A percentile compares a stretch with the other conserved stretches of the same genome.
Evolutionary conservation across 2,888 invertebrate genomes (phyloP).

Genomic region (Eudemis profundana): DNA sequence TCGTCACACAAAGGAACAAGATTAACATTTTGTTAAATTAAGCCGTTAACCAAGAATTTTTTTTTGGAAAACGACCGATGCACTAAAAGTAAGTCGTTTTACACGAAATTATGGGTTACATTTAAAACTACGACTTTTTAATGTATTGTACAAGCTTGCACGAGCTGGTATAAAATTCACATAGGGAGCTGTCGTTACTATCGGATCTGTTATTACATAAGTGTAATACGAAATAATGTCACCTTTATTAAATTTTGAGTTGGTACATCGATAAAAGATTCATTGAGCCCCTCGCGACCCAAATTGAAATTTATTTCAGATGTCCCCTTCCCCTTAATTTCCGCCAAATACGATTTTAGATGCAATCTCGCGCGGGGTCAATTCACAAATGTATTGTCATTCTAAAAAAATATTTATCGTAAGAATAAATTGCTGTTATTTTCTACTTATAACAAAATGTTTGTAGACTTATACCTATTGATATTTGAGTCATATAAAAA

Average conservation of each 20-base stretch:
- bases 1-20: too few species aligned
- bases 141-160: too few species aligned
- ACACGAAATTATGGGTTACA: too few species aligned
- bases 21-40: too few species aligned
- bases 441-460: too few species aligned
- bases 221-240: conserved; percentile 41
- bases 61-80: too few species aligned
- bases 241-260: conserved; percentile 39
- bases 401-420: conserved; percentile 1
- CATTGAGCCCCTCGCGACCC: conserved; percentile 67
- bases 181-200: neutral
- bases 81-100: too few species aligned
- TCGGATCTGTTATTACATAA: neutral
- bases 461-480: too few species aligned
- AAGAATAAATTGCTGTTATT: neutral
- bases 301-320: conserved; percentile 80
- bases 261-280: conserved; percentile 44
- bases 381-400: conserved; percentile 57
- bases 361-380: conserved; percentile 76
- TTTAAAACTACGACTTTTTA: too few species aligned
- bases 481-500: too few species aligned
- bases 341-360: conserved; percentile 79
- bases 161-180: neutral
- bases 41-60: too few species aligned
- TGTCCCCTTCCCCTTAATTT: conserved; percentile 77